Conservation (phyloP, 2,888 invertebrate species). For the Serrognathus titanus region DNA sequence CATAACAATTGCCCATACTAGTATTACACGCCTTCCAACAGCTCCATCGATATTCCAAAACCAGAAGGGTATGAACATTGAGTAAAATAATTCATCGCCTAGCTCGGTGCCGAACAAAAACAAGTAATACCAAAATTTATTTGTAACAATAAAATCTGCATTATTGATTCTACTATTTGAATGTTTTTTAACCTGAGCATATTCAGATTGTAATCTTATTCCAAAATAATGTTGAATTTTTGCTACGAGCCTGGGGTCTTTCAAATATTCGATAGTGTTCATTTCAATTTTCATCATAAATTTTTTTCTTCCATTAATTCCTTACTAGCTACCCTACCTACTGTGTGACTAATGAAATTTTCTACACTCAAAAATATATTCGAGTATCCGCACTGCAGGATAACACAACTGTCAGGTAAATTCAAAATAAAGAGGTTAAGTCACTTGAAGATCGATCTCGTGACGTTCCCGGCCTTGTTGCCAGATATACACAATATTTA, state of each 20-base stretch:
- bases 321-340: background rate
- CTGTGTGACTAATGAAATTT: background rate
- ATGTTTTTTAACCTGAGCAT: conserved; percentile 18
- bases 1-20: conserved; percentile 82
- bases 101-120: conserved; percentile 82
- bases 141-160: conserved; percentile 59
- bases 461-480: too few species aligned
- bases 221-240: conserved; percentile 79
- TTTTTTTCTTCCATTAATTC: background rate
- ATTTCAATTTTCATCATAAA: conserved; percentile 12
- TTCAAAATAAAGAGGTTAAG: conserved; percentile 1
- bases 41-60: conserved; percentile 92
- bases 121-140: conserved; percentile 79
- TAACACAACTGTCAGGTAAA: conserved; percentile 3
- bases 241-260: conserved; percentile 72
- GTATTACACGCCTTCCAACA: conserved; percentile 76
- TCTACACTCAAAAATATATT: background rate
- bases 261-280: conserved; percentile 61
- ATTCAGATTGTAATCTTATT: conserved; percentile 41
- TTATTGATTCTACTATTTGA: conserved; percentile 44
- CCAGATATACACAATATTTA: too few species aligned
- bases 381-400: conserved; percentile 13
- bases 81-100: conserved; percentile 89
- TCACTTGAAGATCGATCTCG: background rate
- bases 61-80: conserved; percentile 89